A percentile compares a stretch with the other conserved stretches of the same genome.
Conservation (phyloP, 2,888 invertebrate genomes). For the Epirrita christyi region DNA sequence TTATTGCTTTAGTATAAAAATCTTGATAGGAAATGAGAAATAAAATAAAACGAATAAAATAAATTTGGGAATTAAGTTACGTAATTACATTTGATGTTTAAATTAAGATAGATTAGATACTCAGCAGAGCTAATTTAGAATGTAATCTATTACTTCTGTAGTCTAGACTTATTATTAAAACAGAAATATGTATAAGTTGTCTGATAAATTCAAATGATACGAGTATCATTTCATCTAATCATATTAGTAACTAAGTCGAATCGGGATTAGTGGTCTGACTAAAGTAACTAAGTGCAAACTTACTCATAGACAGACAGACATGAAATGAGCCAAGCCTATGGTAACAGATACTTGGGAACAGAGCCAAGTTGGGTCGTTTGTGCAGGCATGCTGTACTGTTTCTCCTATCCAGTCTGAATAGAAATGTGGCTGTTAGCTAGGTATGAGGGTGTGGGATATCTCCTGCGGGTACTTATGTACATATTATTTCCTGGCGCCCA, state of each 20-base stretch:
- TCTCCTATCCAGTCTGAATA: slow-evolving; percentile 46
- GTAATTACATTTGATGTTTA: background rate
- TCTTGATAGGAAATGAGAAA: slow-evolving; percentile 14
- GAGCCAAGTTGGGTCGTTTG: slow-evolving; percentile 48
- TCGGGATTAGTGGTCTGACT: slow-evolving; percentile 24
- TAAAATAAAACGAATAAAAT: too few species aligned
- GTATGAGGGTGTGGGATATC: slow-evolving; percentile 28
- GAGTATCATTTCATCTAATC: slow-evolving; percentile 19
- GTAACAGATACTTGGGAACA: slow-evolving; percentile 45
- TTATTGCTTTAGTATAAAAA: slow-evolving; percentile 1
- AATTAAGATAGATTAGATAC: slow-evolving; percentile 4
- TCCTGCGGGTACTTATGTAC: slow-evolving; percentile 2
- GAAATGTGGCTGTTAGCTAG: slow-evolving; percentile 44
- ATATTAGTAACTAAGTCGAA: slow-evolving; percentile 32
- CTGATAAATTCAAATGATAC: slow-evolving; percentile 3
- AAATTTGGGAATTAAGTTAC: slow-evolving; percentile 5
- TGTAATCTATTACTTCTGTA: slow-evolving; percentile 12
- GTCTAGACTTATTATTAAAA: slow-evolving; percentile 7
- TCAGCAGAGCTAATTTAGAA: slow-evolving; percentile 20
- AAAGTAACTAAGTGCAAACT: slow-evolving; percentile 20
- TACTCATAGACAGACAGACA: slow-evolving; percentile 24
- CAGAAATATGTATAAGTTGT: slow-evolving; percentile 13
- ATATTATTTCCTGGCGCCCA: background rate
- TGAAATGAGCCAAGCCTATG: slow-evolving; percentile 17
- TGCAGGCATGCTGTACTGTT: slow-evolving; percentile 46